Evolutionary conservation across 2,888 invertebrate species (phyloP), one percentile per base, ranked within the genome.

Genomic region (Drosophila stalkeri): DNA sequence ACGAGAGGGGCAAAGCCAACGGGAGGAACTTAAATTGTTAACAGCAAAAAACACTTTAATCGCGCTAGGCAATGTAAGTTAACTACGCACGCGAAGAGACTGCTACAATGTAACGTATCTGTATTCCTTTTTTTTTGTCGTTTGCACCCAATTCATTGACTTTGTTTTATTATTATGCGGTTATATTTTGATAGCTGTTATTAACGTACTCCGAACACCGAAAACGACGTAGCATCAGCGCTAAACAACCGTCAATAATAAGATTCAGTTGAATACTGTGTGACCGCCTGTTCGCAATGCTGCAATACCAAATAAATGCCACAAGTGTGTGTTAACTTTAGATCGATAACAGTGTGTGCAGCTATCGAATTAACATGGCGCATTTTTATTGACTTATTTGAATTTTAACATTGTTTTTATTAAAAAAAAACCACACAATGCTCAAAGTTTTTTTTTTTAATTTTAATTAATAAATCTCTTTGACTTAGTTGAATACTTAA

Each of bases 221-320:
- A 43, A 47, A 61, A 49, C 72, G 77, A 78, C 80, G 80, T 63
- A 68, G 8, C 44, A 57, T 37, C 68, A 64, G 64, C 72, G 73
- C 68, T 61, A 61, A 77, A 60, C 68, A 35, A 75, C 60, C 56
- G 75, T 60, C 56, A 80, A 64, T 80, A 68, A 76, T 72, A 68
- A 78, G 56, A 60, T 66, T 76, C 62, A 31, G 60, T 52, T 65
- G 8, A 11, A 8, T 31, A 56, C 77, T 60, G 64, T 77, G 79
- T 79, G 75, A 77, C 79, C 79, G 35, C 11, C 5, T 7, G 11
- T 7, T 2, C 9, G 14, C 18, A 44, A 56, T 14, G 18, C 5
- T 18, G 6, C 16, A 27, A 31, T 55, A 55, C 12, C 55, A 55
- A 18, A n/a, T 0, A 31, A 59, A 51, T 31, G 46, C 27, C 18